A percentile compares a stretch with the other conserved stretches of the same genome.
Evolutionary conservation across 2,113 vertebrate species (phyloP).

Genomic region (Cyanistes caeruleus): DNA sequence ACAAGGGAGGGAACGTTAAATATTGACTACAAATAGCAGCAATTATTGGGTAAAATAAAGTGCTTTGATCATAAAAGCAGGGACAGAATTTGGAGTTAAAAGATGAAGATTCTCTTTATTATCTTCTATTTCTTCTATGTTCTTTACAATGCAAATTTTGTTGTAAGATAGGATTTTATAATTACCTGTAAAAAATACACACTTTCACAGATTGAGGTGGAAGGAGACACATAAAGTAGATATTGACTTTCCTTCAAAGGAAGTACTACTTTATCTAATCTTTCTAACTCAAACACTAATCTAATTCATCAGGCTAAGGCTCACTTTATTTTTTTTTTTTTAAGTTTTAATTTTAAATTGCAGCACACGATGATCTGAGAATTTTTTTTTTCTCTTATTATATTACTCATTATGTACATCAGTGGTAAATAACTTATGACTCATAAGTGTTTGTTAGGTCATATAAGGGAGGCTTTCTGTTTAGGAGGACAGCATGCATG

Average conservation of each 20-base stretch:
- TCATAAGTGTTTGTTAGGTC: background rate
- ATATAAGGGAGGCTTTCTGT: background rate
- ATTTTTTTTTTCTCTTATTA: background rate
- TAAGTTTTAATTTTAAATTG: background rate
- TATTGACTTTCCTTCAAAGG: background rate
- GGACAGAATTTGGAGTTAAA: background rate
- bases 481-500: background rate
- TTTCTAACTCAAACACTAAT: background rate
- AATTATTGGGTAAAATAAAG: background rate
- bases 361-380: background rate
- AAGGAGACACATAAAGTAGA: background rate
- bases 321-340: background rate
- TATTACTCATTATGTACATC: background rate
- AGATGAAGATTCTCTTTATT: background rate
- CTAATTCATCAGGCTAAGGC: background rate
- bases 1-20: background rate
- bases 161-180: background rate
- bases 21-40: background rate
- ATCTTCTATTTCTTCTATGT: background rate
- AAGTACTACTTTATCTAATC: background rate
- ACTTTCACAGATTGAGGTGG: background rate
- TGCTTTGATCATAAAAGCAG: background rate
- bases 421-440: background rate
- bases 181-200: background rate
- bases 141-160: accelerated